Evolutionary conservation across 1,140 invertebrate genomes (phyloP).

Genomic region (Globodera rostochiensis): DNA sequence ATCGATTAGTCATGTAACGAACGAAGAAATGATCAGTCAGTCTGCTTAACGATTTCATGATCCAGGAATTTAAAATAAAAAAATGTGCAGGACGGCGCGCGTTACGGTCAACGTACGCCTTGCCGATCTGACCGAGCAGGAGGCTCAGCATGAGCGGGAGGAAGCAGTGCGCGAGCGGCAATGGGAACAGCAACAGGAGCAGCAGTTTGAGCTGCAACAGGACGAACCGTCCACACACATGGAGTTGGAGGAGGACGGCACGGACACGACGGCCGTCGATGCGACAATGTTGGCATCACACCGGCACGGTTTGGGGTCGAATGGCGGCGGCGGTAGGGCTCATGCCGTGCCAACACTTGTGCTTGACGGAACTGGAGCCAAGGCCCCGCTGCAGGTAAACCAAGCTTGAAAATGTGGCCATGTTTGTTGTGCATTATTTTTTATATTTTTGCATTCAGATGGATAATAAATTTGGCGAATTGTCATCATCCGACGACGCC

Average conservation of each 20-base stretch:
- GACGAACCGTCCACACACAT: not conserved
- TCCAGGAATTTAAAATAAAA: slow-evolving; percentile 10
- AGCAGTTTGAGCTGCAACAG: not conserved
- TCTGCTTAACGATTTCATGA: too few species aligned
- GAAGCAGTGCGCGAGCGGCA: not conserved
- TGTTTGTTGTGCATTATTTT: not conserved
- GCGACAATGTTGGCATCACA: not conserved
- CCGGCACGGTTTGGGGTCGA: not conserved
- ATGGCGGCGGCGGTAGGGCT: not conserved
- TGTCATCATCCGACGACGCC: not conserved
- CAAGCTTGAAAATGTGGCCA: not conserved
- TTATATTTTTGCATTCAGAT: not conserved
- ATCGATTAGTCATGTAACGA: too few species aligned
- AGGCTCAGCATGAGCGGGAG: not conserved
- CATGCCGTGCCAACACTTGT: slow-evolving; percentile 15
- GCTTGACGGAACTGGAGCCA: not conserved
- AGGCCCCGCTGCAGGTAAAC: not conserved
- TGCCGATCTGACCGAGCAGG: slow-evolving; percentile 10
- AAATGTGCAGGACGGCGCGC: slow-evolving; percentile 39
- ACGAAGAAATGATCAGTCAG: too few species aligned
- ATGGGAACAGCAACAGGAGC: not conserved
- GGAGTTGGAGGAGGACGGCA: not conserved
- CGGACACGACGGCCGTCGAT: too few species aligned
- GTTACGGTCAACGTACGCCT: slow-evolving; percentile 42
- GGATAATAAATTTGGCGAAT: not conserved